A percentile compares a stretch with the other conserved stretches of the same genome.
phyloP scores from a whole-genome alignment of 1,140 invertebrate genomes.

The Oncopodura yosiiana region DNA sequence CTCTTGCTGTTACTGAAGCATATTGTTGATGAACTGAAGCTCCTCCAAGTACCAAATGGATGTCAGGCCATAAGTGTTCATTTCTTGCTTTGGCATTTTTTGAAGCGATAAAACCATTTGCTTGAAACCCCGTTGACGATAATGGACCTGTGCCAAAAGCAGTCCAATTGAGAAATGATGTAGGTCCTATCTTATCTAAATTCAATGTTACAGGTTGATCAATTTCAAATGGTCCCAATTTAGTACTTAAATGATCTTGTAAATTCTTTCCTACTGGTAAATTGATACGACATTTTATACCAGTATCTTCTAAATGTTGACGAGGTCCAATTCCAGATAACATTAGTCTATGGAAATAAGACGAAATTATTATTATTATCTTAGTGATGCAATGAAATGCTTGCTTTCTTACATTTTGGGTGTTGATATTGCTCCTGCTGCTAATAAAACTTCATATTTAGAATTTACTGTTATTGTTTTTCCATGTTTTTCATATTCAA shows the following conservation, averaged over 20 bases:
- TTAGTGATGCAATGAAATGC: too few species aligned
- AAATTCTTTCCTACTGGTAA: slow-evolving; percentile 36
- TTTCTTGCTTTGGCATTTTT: not conserved
- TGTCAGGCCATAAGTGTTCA: slow-evolving; percentile 2
- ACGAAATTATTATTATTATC: too few species aligned
- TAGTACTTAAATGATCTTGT: slow-evolving; percentile 39
- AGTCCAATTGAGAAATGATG: slow-evolving; percentile 8
- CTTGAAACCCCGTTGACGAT: slow-evolving; percentile 5
- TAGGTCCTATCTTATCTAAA: slow-evolving; percentile 1
- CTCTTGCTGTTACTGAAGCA: slow-evolving; percentile 7
- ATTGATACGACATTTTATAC: too few species aligned
- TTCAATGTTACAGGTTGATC: slow-evolving; percentile 8
- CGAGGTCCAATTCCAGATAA: too few species aligned
- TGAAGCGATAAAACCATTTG: slow-evolving; percentile 4
- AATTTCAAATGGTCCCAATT: slow-evolving; percentile 23
- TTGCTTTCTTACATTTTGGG: too few species aligned
- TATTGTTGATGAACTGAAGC: slow-evolving; percentile 7
- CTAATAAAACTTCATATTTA: too few species aligned
- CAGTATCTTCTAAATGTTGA: too few species aligned
- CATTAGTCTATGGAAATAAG: too few species aligned
- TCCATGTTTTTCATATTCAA: too few species aligned
- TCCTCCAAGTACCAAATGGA: slow-evolving; percentile 2
- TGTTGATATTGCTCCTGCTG: too few species aligned
- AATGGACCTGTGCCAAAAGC: slow-evolving; percentile 16
- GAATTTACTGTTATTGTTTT: too few species aligned